Conservation (phyloP, 2,888 invertebrate genomes). For the Agrochola macilenta region DNA sequence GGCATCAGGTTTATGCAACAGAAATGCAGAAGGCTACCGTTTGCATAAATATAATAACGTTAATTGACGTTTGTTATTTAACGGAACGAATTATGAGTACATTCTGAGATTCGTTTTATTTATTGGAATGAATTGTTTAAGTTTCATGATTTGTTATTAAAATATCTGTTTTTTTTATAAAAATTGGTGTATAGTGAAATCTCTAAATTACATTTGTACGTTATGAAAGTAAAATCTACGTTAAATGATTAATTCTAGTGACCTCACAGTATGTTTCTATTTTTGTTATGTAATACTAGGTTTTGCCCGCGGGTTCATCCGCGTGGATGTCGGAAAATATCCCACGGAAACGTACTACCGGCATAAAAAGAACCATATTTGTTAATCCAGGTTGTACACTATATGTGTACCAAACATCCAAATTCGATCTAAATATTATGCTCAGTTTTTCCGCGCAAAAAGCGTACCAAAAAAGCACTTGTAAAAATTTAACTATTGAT, state of each 20-base stretch:
- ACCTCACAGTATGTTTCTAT: neutral
- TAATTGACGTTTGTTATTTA: constrained; percentile 64
- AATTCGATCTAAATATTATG: no score
- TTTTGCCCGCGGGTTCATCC: no score
- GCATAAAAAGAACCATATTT: no score
- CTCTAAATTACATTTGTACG: neutral
- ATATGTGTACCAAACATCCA: no score
- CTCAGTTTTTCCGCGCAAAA: no score
- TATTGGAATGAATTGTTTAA: constrained; percentile 2
- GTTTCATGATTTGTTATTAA: neutral
- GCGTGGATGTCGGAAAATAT: no score
- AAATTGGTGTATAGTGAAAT: constrained; percentile 10
- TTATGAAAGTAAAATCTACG: constrained; percentile 9
- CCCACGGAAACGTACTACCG: no score
- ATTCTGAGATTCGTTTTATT: constrained; percentile 16
- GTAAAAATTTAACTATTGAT: no score
- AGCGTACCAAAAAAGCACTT: no score
- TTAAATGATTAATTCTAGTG: neutral
- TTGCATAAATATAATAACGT: constrained; percentile 72
- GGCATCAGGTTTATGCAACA: constrained; percentile 69
- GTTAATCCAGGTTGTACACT: no score
- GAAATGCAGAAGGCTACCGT: constrained; percentile 69
- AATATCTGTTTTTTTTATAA: neutral
- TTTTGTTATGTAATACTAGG: neutral
- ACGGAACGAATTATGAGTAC: constrained; percentile 58